Base-by-base conservation (phyloP, 2,113 vertebrate genomes). In the Tupaia chinensis region DNA sequence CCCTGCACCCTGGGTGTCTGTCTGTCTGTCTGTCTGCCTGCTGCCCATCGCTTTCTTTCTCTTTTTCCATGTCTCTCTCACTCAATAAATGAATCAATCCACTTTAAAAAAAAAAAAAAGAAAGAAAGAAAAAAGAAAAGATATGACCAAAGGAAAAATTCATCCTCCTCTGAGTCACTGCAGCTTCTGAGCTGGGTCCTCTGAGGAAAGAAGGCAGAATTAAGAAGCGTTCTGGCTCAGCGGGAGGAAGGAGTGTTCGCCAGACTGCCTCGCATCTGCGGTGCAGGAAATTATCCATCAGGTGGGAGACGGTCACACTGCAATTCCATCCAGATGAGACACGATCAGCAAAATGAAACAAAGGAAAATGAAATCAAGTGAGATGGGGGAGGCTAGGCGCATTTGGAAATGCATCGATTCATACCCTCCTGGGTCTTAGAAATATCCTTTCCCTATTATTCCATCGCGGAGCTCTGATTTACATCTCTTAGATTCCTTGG, bases 271-370 rank as follows among this genome's bases (percentile, higher is more conserved):
- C 97, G 94, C 96, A 98, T 93, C 61, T 78, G 96, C 96, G 61
- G 81, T 87, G 90, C 98, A 98, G 98, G 98, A 99, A 99, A 98
- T 97, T 97, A 98, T 98, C 98, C 95, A 98, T 98, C 98, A 98
- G 98, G 97, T 97, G 25, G 58, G 58, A 95, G 95, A 97, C 93
- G 93, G 58, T 58, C 94, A 73, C 1, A 1, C 80, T 87, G 91
- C 97, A 94, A 91, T 98, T 98, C 97, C 95, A 91, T 97, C 97
- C 98, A 98, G 95, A 97, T 96, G 97, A 98, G 96, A 92, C 92
- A 32, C 7, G 78, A 90, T 97, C 94, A 95, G 94, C 88, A 95
- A 94, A 97, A 97, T 25, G 29, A 97, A 95, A 78, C 32, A 61
- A 29, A 85, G 27, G 15, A 32, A 80, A 97, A 97, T 60, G 89